Conservation (phyloP, 2,797 vertebrate species). For the Taenioides sp. region DNA sequence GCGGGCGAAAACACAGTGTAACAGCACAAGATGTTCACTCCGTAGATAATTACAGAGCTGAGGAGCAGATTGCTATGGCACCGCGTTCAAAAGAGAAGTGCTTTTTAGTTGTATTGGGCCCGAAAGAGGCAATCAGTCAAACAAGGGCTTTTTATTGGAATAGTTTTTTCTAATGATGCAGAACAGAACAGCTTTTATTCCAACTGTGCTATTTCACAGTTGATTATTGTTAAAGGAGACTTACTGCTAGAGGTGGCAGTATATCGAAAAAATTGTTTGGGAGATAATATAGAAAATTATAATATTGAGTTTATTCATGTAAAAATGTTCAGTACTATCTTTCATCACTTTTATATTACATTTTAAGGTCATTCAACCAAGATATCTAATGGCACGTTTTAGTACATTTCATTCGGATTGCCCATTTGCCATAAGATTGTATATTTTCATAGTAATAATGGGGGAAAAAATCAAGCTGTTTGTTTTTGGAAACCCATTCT, state of each 20-base stretch:
- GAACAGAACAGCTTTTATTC: conserved; percentile 1
- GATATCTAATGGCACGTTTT: too few species aligned
- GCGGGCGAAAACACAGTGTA: conserved; percentile 43
- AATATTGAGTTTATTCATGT: too few species aligned
- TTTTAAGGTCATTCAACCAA: too few species aligned
- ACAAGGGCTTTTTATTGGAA: background rate
- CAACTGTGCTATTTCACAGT: background rate
- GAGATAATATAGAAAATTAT: background rate
- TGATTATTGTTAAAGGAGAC: background rate
- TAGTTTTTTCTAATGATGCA: background rate
- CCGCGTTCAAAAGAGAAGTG: background rate
- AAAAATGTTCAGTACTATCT: too few species aligned
- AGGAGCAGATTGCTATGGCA: conserved; percentile 5
- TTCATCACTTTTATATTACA: too few species aligned
- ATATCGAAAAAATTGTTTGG: background rate
- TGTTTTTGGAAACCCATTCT: too few species aligned
- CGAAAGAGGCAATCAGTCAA: conserved; percentile 10
- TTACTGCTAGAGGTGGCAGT: background rate
- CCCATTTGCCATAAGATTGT: too few species aligned
- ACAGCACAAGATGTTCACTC: conserved; percentile 58
- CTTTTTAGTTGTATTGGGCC: conserved; percentile 22
- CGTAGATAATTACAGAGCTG: conserved; percentile 42
- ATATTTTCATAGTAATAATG: too few species aligned
- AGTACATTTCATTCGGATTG: too few species aligned
- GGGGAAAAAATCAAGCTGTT: too few species aligned